Conservation (phyloP, 1,140 invertebrate species). For the Drosophila punjabiensis region DNA sequence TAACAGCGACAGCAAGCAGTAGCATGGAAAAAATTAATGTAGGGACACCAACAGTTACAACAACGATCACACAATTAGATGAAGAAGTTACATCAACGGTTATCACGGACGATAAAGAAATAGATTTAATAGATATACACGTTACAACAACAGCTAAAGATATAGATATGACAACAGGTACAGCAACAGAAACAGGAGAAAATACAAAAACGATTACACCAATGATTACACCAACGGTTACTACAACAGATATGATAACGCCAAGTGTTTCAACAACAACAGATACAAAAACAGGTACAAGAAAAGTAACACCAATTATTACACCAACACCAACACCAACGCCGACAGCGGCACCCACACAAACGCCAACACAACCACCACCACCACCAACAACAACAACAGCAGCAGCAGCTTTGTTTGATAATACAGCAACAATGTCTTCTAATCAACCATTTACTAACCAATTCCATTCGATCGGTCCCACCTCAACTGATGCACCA, state of each 20-base stretch:
- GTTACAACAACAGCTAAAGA: slow-evolving; percentile 2
- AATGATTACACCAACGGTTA: slow-evolving; percentile 10
- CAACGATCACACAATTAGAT: neutral
- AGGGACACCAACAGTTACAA: neutral
- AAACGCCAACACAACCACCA: slow-evolving; percentile 6
- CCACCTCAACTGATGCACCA: slow-evolving; percentile 49
- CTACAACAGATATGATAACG: slow-evolving; percentile 1
- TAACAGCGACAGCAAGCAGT: slow-evolving; percentile 40
- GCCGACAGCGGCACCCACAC: slow-evolving; percentile 2
- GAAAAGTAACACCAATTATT: neutral
- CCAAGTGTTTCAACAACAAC: slow-evolving; percentile 21
- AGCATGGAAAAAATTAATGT: neutral
- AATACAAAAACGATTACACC: slow-evolving; percentile 3
- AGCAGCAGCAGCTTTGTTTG: slow-evolving; percentile 54
- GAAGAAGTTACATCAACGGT: neutral
- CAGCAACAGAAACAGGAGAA: slow-evolving; percentile 12
- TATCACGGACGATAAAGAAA: neutral
- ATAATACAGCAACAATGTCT: slow-evolving; percentile 55
- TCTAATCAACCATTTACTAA: slow-evolving; percentile 56
- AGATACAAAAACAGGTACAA: slow-evolving; percentile 24
- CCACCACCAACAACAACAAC: slow-evolving; percentile 21
- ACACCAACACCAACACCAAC: slow-evolving; percentile 3
- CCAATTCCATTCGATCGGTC: slow-evolving; percentile 54
- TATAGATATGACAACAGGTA: neutral
- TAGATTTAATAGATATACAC: neutral